Evolutionary conservation across 2,113 vertebrate genomes (phyloP).

Genomic region (Thalassarche chlororhynchos): DNA sequence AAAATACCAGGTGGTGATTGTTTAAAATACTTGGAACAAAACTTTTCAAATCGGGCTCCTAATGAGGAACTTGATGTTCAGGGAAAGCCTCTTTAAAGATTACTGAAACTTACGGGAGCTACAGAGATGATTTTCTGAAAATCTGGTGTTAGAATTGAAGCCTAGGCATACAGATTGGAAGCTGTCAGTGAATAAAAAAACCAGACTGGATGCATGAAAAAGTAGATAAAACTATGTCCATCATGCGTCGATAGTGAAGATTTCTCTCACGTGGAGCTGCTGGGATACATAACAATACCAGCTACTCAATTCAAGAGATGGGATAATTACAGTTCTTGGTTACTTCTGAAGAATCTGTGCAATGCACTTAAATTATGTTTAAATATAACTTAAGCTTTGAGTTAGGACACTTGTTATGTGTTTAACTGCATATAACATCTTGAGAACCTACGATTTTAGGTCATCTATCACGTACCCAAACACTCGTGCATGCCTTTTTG

Average conservation of each 20-base stretch:
- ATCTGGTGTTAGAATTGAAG: background rate
- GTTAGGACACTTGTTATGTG: accelerated
- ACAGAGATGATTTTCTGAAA: background rate
- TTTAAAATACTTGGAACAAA: background rate
- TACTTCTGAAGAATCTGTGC: background rate
- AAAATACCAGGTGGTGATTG: background rate
- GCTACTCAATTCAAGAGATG: too few species aligned
- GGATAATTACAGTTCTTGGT: background rate
- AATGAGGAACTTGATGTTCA: background rate
- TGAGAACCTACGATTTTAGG: background rate
- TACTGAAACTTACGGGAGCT: accelerated
- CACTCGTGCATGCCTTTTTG: background rate
- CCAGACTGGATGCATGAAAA: background rate
- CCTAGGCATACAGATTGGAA: background rate
- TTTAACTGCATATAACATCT: background rate
- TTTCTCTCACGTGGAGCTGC: background rate
- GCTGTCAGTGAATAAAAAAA: background rate
- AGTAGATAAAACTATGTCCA: accelerated
- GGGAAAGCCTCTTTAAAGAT: background rate
- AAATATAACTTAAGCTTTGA: background rate
- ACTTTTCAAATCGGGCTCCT: background rate
- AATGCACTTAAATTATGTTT: background rate
- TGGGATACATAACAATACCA: background rate
- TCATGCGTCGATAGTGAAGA: background rate
- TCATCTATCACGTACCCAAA: accelerated